Evolutionary conservation across 1,140 invertebrate species (phyloP).

Genomic region (Drosophila watanabei): DNA sequence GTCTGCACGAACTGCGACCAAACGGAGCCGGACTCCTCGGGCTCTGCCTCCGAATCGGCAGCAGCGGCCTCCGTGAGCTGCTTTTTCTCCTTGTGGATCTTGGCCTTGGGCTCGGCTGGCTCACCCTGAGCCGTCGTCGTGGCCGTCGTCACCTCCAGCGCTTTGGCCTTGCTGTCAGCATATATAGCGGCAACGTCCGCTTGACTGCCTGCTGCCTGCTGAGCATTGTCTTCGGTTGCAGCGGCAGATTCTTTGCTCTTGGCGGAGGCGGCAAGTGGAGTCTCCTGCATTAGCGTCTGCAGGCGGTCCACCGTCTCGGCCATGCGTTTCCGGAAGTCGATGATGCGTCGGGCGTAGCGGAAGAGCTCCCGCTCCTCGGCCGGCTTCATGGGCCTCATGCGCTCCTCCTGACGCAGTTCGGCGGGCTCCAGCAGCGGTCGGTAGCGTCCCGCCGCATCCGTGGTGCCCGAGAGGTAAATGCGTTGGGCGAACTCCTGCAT

Average conservation of each 20-base stretch:
- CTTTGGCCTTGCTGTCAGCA: not conserved
- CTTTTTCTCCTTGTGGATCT: slow-evolving; percentile 7
- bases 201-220: not conserved
- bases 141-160: not conserved
- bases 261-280: slow-evolving; percentile 4
- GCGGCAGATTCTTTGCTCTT: not conserved
- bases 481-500: slow-evolving; percentile 76
- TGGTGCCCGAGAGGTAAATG: slow-evolving; percentile 66
- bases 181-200: not conserved
- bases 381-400: slow-evolving; percentile 21
- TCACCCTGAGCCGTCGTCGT: not conserved
- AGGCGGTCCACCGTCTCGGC: slow-evolving; percentile 76
- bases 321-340: slow-evolving; percentile 76
- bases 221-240: not conserved
- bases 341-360: slow-evolving; percentile 64
- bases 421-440: slow-evolving; percentile 42
- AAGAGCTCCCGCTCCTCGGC: slow-evolving; percentile 61
- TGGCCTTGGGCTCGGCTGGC: not conserved
- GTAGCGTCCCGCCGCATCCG: slow-evolving; percentile 38
- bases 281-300: slow-evolving; percentile 73
- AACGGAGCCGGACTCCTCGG: slow-evolving; percentile 53
- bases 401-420: slow-evolving; percentile 40
- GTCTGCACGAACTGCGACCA: slow-evolving; percentile 82
- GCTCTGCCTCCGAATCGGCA: not conserved
- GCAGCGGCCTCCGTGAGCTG: not conserved